Conservation (phyloP, 2,113 vertebrate species). For the Albula glossodonta region DNA sequence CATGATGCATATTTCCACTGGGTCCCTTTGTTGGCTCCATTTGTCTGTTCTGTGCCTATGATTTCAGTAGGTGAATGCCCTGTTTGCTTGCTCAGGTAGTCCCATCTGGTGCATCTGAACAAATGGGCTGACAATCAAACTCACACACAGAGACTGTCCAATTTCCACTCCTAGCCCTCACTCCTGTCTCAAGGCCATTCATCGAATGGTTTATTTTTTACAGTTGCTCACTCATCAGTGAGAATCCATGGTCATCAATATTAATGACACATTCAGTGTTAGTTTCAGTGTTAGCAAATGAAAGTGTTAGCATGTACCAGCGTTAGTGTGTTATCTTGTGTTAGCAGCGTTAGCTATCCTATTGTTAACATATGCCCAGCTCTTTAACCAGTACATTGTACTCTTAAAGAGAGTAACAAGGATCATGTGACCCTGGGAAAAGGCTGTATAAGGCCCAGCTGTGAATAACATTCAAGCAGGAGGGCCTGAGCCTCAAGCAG, state of each 20-base stretch:
- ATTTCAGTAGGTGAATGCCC: too few relatives aligned
- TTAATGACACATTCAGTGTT: neutral
- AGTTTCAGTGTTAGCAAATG: neutral
- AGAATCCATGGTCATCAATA: neutral
- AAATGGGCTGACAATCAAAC: too few relatives aligned
- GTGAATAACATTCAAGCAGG: neutral
- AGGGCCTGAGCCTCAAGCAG: neutral
- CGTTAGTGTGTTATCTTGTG: neutral
- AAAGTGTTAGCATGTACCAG: neutral
- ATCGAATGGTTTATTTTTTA: neutral
- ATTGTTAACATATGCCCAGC: too few relatives aligned
- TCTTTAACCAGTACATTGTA: neutral
- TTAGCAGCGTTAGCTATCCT: too few relatives aligned
- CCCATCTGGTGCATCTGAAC: too few relatives aligned
- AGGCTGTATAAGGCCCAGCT: neutral
- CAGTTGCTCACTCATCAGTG: neutral
- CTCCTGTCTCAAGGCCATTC: neutral
- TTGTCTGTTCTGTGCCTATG: too few relatives aligned
- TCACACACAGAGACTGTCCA: too few relatives aligned
- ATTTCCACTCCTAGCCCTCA: neutral
- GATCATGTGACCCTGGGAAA: conserved; percentile 1
- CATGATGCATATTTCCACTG: too few relatives aligned
- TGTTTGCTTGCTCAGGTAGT: too few relatives aligned
- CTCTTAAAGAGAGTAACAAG: neutral
- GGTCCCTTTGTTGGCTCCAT: too few relatives aligned